Conservation (phyloP, 2,888 invertebrate genomes). For the Lampropteryx suffumata region DNA sequence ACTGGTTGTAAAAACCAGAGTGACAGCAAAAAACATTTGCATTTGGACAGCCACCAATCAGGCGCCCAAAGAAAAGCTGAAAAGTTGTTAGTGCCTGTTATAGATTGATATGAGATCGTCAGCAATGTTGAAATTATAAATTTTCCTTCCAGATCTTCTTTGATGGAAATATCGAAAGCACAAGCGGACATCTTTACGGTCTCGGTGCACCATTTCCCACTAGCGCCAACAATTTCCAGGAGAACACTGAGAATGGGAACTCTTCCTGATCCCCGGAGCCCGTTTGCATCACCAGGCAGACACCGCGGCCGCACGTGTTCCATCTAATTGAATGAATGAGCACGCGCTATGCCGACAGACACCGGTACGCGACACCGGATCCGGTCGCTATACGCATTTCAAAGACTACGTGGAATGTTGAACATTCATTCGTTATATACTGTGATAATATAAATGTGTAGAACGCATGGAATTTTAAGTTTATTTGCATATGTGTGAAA, state of each 20-base stretch:
- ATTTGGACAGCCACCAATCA: too few species aligned
- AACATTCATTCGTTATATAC: constrained; percentile 23
- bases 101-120: too few species aligned
- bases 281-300: constrained; percentile 33
- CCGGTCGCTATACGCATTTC: background rate
- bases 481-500: constrained; percentile 11
- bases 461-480: constrained; percentile 14
- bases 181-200: constrained; percentile 97
- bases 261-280: constrained; percentile 56
- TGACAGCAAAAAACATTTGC: too few species aligned
- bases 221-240: constrained; percentile 88
- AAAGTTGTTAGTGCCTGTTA: too few species aligned
- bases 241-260: constrained; percentile 86
- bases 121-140: too few species aligned
- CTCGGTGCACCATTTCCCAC: constrained; percentile 94
- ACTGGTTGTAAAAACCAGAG: too few species aligned
- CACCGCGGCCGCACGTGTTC: constrained; percentile 38
- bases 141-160: constrained; percentile 92
- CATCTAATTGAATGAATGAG: constrained; percentile 40
- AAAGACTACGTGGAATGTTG: constrained; percentile 22
- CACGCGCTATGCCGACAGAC: background rate
- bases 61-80: too few species aligned
- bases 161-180: constrained; percentile 98
- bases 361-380: background rate
- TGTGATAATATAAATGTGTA: constrained; percentile 31